phyloP scores from a whole-genome alignment of 2,797 vertebrate genomes.

The Mormyrus hasselquistii region DNA sequence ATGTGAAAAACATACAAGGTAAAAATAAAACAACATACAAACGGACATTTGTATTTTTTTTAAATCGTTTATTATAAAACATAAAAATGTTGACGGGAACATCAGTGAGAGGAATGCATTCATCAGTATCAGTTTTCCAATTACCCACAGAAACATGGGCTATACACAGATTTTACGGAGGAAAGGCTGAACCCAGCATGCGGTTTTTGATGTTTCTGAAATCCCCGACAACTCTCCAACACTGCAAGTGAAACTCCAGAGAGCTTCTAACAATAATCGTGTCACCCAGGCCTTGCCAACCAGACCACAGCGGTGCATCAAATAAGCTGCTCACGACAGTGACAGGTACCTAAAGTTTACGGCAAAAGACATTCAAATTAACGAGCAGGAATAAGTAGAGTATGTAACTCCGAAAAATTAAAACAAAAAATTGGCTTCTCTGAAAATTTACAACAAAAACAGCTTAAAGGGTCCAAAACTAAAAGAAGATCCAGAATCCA shows the following conservation, averaged over 20 bases:
- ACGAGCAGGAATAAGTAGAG: neutral
- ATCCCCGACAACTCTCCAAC: neutral
- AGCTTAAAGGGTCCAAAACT: neutral
- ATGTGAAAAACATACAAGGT: neutral
- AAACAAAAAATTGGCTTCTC: neutral
- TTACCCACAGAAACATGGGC: neutral
- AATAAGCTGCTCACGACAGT: neutral
- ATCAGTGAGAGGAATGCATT: neutral
- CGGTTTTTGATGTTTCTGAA: neutral
- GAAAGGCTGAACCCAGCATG: neutral
- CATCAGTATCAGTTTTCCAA: neutral
- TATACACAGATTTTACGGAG: neutral
- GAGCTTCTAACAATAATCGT: neutral
- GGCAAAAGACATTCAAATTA: neutral
- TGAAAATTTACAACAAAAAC: neutral
- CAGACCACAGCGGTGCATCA: neutral
- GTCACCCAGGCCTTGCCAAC: neutral
- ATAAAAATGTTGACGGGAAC: neutral
- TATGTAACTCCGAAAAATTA: neutral
- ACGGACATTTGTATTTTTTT: neutral
- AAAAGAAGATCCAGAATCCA: neutral
- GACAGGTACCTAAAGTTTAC: neutral
- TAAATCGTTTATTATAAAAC: conserved; percentile 9
- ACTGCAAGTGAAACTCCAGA: neutral
- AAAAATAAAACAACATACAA: neutral